Percentiles rank a stretch among this genome's conserved stretches.
These are phyloP conservation scores for Tinea semifulvella DNA, from an alignment of 2,888 invertebrate species.

Conservation along the genomic window DNA sequence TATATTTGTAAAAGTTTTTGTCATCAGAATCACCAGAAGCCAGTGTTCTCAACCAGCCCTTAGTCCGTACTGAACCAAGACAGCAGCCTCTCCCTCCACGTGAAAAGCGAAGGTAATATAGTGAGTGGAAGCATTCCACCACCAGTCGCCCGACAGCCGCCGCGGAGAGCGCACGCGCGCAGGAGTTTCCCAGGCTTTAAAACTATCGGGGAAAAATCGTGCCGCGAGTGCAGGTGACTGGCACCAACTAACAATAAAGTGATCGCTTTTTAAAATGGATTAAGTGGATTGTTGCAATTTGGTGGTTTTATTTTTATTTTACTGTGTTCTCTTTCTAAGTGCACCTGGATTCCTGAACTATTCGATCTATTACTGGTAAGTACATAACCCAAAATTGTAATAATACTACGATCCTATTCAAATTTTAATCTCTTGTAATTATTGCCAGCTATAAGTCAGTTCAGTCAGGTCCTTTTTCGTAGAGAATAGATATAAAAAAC, in stretches of 20 bases:
- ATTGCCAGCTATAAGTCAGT: no score
- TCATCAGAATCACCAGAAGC: no score
- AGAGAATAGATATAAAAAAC: no score
- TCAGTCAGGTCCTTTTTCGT: no score
- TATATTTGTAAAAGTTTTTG: no score
- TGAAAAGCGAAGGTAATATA: slow-evolving; percentile 12
- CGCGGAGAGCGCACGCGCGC: slow-evolving; percentile 12
- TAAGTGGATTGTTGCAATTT: slow-evolving; percentile 11
- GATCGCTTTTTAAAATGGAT: slow-evolving; percentile 2
- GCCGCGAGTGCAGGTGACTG: slow-evolving; percentile 11
- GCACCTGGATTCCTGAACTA: not conserved
- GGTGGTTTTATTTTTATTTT: slow-evolving; percentile 11
- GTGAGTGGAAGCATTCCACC: slow-evolving; percentile 4
- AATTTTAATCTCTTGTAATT: no score
- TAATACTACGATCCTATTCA: no score
- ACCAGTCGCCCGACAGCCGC: slow-evolving; percentile 8
- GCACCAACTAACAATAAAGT: slow-evolving; percentile 1
- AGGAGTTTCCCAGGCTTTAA: slow-evolving; percentile 11
- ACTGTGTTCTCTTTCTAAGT: not conserved
- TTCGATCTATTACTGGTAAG: slow-evolving; percentile 7
- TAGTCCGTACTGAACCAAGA: not conserved
- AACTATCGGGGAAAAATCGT: slow-evolving; percentile 13
- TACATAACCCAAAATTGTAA: no score
- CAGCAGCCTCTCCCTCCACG: slow-evolving; percentile 1
- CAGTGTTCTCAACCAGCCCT: not conserved